A percentile compares a stretch with the other conserved stretches of the same genome.
Conservation (phyloP, 2,113 vertebrate species). For the Myotis brandtii region DNA sequence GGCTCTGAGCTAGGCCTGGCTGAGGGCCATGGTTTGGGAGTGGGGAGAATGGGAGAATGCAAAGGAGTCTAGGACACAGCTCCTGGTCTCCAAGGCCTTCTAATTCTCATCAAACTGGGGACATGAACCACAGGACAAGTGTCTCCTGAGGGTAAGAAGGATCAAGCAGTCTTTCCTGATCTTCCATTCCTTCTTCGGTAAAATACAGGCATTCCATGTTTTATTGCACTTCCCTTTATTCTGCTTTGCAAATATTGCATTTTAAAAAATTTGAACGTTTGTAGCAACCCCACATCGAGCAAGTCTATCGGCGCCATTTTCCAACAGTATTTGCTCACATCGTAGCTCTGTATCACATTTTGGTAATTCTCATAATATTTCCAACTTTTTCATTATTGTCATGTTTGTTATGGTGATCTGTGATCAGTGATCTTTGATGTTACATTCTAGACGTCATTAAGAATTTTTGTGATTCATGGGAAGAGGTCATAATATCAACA, state of each 20-base stretch:
- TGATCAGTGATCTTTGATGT: not conserved
- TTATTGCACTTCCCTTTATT: not conserved
- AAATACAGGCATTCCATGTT: not conserved
- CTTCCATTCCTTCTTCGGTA: not conserved
- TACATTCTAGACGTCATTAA: not conserved
- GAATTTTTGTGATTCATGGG: not conserved
- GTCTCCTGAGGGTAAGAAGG: not conserved
- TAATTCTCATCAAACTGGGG: not conserved
- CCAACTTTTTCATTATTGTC: not conserved
- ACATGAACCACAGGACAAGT: not conserved
- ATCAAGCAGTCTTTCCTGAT: rapidly evolving
- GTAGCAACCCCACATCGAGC: rapidly evolving
- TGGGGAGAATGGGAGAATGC: not conserved
- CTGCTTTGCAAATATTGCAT: not conserved
- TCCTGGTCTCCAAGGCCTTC: not conserved
- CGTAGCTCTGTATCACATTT: not conserved
- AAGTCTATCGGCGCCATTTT: not conserved
- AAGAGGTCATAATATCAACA: not conserved
- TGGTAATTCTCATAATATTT: not conserved
- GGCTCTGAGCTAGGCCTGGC: not conserved
- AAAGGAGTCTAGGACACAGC: too few relatives aligned
- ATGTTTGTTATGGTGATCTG: not conserved
- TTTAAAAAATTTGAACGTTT: not conserved
- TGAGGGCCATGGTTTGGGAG: rapidly evolving
- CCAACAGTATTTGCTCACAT: not conserved